Base-by-base conservation (phyloP, 2,113 vertebrate genomes). In the Pachycephala philippinensis region DNA sequence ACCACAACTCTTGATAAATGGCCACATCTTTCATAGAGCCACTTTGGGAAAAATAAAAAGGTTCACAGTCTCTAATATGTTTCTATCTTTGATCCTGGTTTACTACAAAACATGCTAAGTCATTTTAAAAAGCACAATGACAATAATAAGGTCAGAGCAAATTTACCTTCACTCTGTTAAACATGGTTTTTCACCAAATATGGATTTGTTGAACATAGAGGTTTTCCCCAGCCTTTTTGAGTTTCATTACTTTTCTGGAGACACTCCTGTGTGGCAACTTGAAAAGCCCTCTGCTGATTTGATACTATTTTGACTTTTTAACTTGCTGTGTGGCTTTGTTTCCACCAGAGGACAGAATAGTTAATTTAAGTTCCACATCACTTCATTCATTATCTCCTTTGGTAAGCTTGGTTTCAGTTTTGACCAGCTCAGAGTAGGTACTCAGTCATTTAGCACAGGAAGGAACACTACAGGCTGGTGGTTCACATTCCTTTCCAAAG, bases 1-100 rank as follows among this genome's bases (percentile, higher is more conserved):
- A 37, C 8, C 6, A 7, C 11, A 69, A 2, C 4, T 42, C 49
- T 56, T 74, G 16, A 47, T 19, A 81, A 68, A 64, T 0, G 0
- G 10, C 20, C 27, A 24, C 14, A n/a, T 22, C 37, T 74, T 87
- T 70, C 56, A 57, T 6, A 45, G 11, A 15, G 15, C 1, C 6
- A 57, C 24, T 78, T 53, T 14, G 28, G 27, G 7, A 2, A 2
- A 33, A n/a, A 33, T 26, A 10, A 68, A 65, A 87, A 40, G 7
- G 14, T 61, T 65, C 14, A 22, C 20, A 42, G 23, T 47, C 27
- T 81, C 37, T 56, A 20, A 17, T 27, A 20, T 10, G 3, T 39
- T 56, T 69, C 42, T 53, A 6, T 40, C 44, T 70, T 79, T 90
- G 26, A 45, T 71, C 26, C 7, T 42, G 28, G 26, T 17, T 90